Conservation (phyloP, 2,797 vertebrate genomes). For the Neopelma chrysocephalum region DNA sequence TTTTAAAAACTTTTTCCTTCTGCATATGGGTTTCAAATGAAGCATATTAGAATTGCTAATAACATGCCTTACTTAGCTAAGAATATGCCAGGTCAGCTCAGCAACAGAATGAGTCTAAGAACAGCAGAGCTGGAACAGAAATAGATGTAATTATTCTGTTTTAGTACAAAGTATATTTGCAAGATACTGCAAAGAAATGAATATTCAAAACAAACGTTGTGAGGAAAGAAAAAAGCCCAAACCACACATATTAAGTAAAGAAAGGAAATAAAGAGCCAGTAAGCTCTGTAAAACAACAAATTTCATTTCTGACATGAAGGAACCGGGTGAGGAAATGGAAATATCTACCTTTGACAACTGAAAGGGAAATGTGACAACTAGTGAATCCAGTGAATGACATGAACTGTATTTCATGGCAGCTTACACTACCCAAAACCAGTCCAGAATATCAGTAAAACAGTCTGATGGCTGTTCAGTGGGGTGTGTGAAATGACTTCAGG, state of each 20-base stretch:
- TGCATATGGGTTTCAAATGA: constrained; percentile 6
- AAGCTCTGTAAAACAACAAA: background rate
- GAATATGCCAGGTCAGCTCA: constrained; percentile 39
- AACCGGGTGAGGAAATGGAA: background rate
- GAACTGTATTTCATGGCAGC: background rate
- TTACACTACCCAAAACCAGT: background rate
- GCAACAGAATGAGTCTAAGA: constrained; percentile 26
- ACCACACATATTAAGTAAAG: background rate
- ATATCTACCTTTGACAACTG: background rate
- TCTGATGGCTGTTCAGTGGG: background rate
- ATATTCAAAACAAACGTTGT: constrained; percentile 35
- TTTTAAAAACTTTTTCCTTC: background rate
- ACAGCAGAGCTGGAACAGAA: constrained; percentile 22
- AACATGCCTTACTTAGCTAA: background rate
- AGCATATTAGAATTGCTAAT: constrained; percentile 35
- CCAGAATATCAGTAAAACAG: background rate
- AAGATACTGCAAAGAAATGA: constrained; percentile 24
- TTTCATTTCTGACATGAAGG: background rate
- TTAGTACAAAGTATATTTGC: constrained; percentile 18
- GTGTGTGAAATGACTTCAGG: background rate
- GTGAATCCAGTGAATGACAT: background rate
- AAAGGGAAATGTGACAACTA: background rate
- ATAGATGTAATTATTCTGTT: constrained; percentile 20
- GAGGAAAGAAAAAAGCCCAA: background rate
- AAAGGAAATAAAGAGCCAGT: background rate